Conservation (phyloP, 2,113 vertebrate species). For the Corapipo altera region DNA sequence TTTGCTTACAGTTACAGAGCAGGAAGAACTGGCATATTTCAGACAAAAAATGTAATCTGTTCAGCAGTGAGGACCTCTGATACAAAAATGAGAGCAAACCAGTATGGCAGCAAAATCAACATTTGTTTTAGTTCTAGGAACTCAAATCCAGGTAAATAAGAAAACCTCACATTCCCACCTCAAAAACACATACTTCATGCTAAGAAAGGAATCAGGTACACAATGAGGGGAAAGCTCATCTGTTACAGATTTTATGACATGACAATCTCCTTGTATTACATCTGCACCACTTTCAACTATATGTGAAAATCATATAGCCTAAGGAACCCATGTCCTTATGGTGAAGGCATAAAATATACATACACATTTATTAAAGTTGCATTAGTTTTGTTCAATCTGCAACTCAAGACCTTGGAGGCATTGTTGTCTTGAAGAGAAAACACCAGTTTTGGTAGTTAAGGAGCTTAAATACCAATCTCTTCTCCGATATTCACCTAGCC, state of each 20-base stretch:
- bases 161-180: neutral
- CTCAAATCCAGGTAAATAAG: neutral
- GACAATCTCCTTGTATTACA: neutral
- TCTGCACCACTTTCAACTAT: neutral
- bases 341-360: constrained; percentile 47
- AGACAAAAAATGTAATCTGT: neutral
- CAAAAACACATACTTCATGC: neutral
- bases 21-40: neutral
- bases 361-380: constrained; percentile 46
- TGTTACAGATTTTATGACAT: neutral
- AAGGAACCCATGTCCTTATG: constrained; percentile 28
- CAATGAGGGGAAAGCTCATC: neutral
- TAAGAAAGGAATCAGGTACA: neutral
- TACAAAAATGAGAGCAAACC: neutral
- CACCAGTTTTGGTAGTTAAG: neutral
- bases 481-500: neutral
- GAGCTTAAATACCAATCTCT: neutral
- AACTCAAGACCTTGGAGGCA: constrained; percentile 25
- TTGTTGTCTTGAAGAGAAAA: constrained; percentile 27
- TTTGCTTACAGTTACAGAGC: neutral
- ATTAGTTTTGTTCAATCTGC: constrained; percentile 43
- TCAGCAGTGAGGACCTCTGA: neutral
- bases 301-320: constrained; percentile 20
- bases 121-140: neutral
- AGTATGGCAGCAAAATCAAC: neutral